phyloP scores from a whole-genome alignment of 2,888 invertebrate genomes.

The Colostygia pectinataria region DNA sequence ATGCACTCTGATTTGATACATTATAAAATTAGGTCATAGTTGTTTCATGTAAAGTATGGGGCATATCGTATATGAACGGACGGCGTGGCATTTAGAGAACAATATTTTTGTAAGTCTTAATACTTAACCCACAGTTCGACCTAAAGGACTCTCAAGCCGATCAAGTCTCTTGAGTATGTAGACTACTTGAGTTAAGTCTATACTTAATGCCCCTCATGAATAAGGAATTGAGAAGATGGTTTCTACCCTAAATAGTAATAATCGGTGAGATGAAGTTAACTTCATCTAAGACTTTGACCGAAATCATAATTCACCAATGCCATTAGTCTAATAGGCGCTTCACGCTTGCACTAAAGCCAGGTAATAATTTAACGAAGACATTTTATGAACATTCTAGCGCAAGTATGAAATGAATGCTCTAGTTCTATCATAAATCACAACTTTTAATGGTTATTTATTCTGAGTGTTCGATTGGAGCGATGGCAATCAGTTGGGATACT shows the following conservation, averaged over 20 bases:
- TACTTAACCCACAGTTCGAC: neutral
- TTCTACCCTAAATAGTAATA: slow-evolving; percentile 6
- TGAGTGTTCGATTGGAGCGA: slow-evolving; percentile 63
- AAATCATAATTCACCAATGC: slow-evolving; percentile 30
- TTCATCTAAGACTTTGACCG: slow-evolving; percentile 22
- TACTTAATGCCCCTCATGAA: slow-evolving; percentile 10
- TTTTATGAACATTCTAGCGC: slow-evolving; percentile 40
- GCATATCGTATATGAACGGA: too few species aligned
- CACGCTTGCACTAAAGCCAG: slow-evolving; percentile 34
- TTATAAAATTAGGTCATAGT: too few species aligned
- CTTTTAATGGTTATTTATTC: slow-evolving; percentile 74
- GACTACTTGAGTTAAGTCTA: slow-evolving; percentile 12
- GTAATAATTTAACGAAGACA: slow-evolving; percentile 36
- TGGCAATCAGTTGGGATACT: slow-evolving; percentile 73
- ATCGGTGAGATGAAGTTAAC: slow-evolving; percentile 24
- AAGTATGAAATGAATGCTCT: slow-evolving; percentile 47
- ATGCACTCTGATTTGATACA: too few species aligned
- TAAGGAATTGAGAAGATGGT: slow-evolving; percentile 9
- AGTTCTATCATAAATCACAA: slow-evolving; percentile 58
- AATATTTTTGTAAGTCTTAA: too few species aligned
- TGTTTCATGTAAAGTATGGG: too few species aligned
- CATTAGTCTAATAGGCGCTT: slow-evolving; percentile 36
- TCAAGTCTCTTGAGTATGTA: slow-evolving; percentile 13
- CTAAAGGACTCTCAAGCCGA: slow-evolving; percentile 3
- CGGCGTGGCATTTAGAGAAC: too few species aligned